Evolutionary conservation across 2,797 vertebrate genomes (phyloP).

Genomic region (Xenops minutus): DNA sequence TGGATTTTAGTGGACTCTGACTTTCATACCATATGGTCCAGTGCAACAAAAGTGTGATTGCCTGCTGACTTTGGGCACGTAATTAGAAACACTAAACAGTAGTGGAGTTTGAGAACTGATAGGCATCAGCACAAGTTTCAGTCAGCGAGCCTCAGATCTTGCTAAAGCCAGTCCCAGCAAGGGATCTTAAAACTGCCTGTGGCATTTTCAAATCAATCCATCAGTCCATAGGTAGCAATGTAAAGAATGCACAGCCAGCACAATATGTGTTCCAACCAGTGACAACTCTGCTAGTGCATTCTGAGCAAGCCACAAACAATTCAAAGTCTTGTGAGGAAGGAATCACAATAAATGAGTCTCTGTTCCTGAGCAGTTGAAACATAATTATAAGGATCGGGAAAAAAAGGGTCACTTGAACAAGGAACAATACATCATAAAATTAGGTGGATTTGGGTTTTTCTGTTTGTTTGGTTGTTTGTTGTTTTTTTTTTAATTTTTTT

Average conservation of each 20-base stretch:
- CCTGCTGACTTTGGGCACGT: neutral
- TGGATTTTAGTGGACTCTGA: neutral
- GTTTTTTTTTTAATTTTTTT: neutral
- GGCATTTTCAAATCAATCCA: constrained; percentile 47
- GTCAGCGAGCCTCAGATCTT: neutral
- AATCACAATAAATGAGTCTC: neutral
- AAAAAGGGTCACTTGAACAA: neutral
- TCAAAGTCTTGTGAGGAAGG: neutral
- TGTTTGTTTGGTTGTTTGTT: neutral
- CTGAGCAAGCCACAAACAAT: constrained; percentile 1
- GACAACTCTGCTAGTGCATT: neutral
- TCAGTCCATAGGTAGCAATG: constrained; percentile 27
- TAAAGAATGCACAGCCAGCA: constrained; percentile 17
- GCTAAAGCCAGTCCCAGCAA: neutral
- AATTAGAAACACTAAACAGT: neutral
- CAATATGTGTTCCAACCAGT: neutral
- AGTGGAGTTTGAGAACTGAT: neutral
- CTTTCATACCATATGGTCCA: neutral
- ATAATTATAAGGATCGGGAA: neutral
- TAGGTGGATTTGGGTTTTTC: neutral
- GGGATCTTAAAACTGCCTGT: constrained; percentile 41
- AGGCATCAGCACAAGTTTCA: constrained; percentile 5
- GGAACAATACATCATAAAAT: neutral
- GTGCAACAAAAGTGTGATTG: neutral
- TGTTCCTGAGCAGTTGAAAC: neutral